These are phyloP conservation scores for Leptinotarsa tumamoca DNA, from an alignment of 2,888 invertebrate species.

Conservation along the genomic window DNA sequence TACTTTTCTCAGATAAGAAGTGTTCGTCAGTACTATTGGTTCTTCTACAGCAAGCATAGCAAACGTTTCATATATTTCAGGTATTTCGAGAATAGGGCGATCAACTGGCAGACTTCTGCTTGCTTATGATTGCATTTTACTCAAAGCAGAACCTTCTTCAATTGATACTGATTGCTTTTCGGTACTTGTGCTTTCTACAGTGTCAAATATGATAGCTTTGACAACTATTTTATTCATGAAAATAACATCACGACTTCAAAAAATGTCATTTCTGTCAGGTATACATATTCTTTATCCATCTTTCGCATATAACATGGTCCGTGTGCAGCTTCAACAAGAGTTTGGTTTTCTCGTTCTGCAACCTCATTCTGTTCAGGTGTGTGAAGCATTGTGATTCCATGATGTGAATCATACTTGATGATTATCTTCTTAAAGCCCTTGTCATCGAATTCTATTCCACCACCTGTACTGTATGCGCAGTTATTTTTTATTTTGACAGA, in stretches of 20 bases:
- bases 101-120: neutral
- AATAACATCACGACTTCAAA: neutral
- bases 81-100: neutral
- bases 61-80: neutral
- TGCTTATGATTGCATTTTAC: too few species aligned
- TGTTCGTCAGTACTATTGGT: conserved; percentile 33
- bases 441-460: too few species aligned
- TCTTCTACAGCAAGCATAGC: neutral
- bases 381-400: conserved; percentile 38
- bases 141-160: neutral
- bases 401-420: neutral
- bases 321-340: neutral
- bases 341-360: conserved; percentile 39
- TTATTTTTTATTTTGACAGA: too few species aligned
- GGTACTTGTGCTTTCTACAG: neutral
- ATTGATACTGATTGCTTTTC: neutral
- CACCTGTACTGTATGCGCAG: too few species aligned
- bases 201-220: neutral
- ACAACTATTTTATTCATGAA: neutral
- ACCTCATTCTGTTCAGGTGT: conserved; percentile 37
- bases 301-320: neutral
- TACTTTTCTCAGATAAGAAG: conserved; percentile 28
- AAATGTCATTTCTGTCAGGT: too few species aligned
- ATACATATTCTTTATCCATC: too few species aligned
- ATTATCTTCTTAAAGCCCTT: neutral